Evolutionary conservation across 2,113 vertebrate genomes (phyloP), one percentile per base, ranked within the genome.

Genomic region (Solenodon paradoxus): DNA sequence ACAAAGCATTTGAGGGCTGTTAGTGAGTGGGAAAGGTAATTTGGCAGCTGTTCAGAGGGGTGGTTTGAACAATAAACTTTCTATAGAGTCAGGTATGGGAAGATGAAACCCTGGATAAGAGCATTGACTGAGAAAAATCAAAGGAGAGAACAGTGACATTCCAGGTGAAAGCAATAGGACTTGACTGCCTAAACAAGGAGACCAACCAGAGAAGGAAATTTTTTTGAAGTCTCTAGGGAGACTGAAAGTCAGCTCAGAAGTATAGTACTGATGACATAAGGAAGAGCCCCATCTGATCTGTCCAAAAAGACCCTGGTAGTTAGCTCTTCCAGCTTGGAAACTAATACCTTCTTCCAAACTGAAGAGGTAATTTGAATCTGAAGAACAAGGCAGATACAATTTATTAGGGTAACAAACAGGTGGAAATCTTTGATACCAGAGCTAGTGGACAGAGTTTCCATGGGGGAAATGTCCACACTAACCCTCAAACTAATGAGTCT

Each of bases 271-370:
- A 53, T 8, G 47, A 80, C 90, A 32, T 28, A 64, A 90, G 35
- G 88, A 63, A 66, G 57, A 79, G 87, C 74, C 86, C 40, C 30
- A 38, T 19, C 20, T 69, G 47, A 69, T 86, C 35, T 91, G 57
- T 80, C 86, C 74, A 95, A 82, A 93, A 66, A 93, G 78, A 95
- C n/a, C n/a, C n/a, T n/a, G n/a, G n/a, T n/a, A n/a, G n/a, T n/a
- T n/a, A n/a, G n/a, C n/a, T n/a, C n/a, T n/a, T n/a, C n/a, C n/a
- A n/a, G n/a, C n/a, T n/a, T n/a, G n/a, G n/a, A n/a, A n/a, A n/a
- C n/a, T n/a, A n/a, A n/a, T n/a, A n/a, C n/a, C n/a, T n/a, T n/a
- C n/a, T n/a, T n/a, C n/a, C n/a, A n/a, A n/a, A n/a, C n/a, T n/a
- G n/a, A n/a, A n/a, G n/a, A n/a, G n/a, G n/a, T n/a, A n/a, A n/a